These are phyloP conservation scores for Elmis aenea DNA, from an alignment of 2,888 invertebrate species.

Conservation along the genomic window DNA sequence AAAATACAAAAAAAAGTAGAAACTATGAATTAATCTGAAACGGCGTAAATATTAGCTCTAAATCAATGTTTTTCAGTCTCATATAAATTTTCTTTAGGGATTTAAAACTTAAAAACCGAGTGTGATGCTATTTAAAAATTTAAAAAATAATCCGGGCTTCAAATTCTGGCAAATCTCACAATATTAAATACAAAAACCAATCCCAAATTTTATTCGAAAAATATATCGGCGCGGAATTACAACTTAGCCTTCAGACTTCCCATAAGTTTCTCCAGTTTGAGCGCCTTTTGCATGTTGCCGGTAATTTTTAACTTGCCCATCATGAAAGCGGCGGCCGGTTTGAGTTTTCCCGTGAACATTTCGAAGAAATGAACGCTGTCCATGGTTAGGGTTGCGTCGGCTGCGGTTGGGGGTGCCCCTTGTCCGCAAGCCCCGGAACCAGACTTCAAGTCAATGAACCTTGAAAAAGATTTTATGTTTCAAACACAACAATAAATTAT, in stretches of 20 bases:
- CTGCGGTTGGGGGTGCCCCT: conserved; percentile 64
- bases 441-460: conserved; percentile 87
- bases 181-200: no score
- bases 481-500: not conserved
- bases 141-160: no score
- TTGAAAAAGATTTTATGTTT: conserved; percentile 15
- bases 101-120: no score
- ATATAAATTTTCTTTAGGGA: no score
- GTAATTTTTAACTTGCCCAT: conserved; percentile 90
- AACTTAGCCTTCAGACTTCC: conserved; percentile 67
- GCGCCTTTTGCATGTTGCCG: conserved; percentile 89
- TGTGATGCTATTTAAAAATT: no score
- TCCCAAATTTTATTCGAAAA: no score
- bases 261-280: conserved; percentile 92
- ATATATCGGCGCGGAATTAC: no score
- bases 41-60: no score
- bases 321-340: conserved; percentile 92
- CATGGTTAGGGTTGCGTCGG: conserved; percentile 84
- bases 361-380: conserved; percentile 71
- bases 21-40: no score
- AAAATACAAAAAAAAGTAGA: no score
- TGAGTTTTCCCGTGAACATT: conserved; percentile 82
- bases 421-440: conserved; percentile 74
- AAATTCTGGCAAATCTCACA: no score
- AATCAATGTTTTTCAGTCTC: no score